phyloP scores from a whole-genome alignment of 2,797 vertebrate species.

The Liasis olivaceus region DNA sequence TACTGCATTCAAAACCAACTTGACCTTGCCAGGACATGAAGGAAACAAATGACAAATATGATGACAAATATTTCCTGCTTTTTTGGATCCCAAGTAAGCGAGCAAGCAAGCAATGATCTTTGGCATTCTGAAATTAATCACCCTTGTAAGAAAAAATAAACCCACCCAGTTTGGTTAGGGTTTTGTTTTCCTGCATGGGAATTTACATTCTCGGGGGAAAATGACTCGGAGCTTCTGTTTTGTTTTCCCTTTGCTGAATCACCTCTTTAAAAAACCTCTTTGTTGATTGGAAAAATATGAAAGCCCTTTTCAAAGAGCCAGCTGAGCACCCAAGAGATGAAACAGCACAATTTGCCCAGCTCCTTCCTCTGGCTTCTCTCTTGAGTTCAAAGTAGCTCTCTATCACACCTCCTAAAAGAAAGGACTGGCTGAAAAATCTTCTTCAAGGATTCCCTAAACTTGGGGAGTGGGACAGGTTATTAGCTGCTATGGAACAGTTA shows the following conservation, averaged over 20 bases:
- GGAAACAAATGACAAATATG: background rate
- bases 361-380: background rate
- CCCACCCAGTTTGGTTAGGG: conserved; percentile 3
- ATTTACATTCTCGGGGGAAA: conserved; percentile 16
- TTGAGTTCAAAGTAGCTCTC: background rate
- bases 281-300: conserved; percentile 44
- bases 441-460: background rate
- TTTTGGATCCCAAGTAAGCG: background rate
- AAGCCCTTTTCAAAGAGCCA: conserved; percentile 25
- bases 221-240: conserved; percentile 29
- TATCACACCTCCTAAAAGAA: conserved; percentile 21
- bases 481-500: background rate
- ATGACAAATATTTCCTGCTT: background rate
- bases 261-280: conserved; percentile 44
- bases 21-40: conserved; percentile 16
- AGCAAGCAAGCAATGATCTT: fast-evolving
- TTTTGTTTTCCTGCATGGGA: background rate
- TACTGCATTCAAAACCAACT: too few species aligned
- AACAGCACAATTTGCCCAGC: conserved; percentile 14
- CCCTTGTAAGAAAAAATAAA: background rate
- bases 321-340: conserved; percentile 33
- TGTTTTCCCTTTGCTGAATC: conserved; percentile 44
- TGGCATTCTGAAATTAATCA: conserved; percentile 2
- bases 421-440: conserved; percentile 18
- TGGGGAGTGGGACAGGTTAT: background rate